A percentile compares a stretch with the other conserved stretches of the same genome.
phyloP scores from a whole-genome alignment of 2,888 invertebrate species.

The Drosophila koepferae region DNA sequence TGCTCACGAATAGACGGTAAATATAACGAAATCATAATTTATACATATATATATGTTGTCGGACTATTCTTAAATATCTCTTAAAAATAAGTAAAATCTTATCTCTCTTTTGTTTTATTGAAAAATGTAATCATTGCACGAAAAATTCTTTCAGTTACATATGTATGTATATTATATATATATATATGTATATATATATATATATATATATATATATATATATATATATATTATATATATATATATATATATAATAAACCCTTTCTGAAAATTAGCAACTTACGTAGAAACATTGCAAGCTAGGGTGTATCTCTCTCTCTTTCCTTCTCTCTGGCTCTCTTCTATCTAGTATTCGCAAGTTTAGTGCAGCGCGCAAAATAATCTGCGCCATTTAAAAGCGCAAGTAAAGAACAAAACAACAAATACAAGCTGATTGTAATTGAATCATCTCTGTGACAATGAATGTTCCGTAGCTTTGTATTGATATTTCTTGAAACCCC shows the following conservation, averaged over 20 bases:
- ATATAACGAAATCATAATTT: too few species aligned
- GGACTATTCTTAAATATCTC: neutral
- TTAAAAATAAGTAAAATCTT: neutral
- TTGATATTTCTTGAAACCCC: neutral
- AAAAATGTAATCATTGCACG: neutral
- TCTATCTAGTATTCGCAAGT: constrained; percentile 12
- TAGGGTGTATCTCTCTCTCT: too few species aligned
- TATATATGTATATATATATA: too few species aligned
- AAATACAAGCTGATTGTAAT: constrained; percentile 10
- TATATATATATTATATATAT: neutral
- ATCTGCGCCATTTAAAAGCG: constrained; percentile 45
- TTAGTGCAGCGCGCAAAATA: constrained; percentile 63
- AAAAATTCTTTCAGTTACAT: neutral
- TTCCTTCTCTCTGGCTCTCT: constrained; percentile 2
- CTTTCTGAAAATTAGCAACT: too few species aligned
- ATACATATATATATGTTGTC: neutral
- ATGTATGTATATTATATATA: too few species aligned
- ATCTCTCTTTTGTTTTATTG: neutral
- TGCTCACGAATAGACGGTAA: too few species aligned
- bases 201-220: too few species aligned
- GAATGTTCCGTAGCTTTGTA: neutral
- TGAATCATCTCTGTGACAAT: constrained; percentile 6
- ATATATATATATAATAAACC: too few species aligned
- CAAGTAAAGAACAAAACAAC: constrained; percentile 25
- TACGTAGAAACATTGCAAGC: too few species aligned